phyloP scores from a whole-genome alignment of 2,888 invertebrate genomes.

The Coenonympha glycerion region DNA sequence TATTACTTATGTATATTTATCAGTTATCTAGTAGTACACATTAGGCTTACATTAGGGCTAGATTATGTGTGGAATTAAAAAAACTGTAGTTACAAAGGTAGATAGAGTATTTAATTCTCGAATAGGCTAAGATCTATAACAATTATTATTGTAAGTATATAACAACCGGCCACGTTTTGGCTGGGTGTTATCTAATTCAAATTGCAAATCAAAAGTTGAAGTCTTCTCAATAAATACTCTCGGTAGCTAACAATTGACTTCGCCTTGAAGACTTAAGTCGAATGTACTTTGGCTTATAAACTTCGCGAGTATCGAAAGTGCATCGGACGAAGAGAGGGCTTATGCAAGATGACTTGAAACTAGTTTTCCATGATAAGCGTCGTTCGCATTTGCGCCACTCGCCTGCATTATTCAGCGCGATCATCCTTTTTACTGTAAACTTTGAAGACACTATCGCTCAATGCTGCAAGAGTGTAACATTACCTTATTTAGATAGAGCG shows the following conservation, averaged over 20 bases:
- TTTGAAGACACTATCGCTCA: conserved; percentile 11
- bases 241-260: neutral
- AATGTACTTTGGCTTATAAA: conserved; percentile 41
- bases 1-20: too few relatives aligned
- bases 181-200: neutral
- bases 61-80: too few relatives aligned
- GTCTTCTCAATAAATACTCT: neutral
- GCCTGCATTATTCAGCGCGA: conserved; percentile 46
- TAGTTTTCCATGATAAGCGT: conserved; percentile 50
- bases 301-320: conserved; percentile 58
- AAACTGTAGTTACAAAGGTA: too few relatives aligned
- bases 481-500: too few relatives aligned
- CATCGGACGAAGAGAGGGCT: conserved; percentile 56
- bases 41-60: too few relatives aligned
- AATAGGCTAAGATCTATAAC: too few relatives aligned
- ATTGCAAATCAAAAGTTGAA: neutral
- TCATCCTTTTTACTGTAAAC: conserved; percentile 26
- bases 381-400: conserved; percentile 42
- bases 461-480: neutral
- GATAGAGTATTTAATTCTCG: too few relatives aligned
- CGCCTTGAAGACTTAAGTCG: neutral
- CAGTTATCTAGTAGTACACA: too few relatives aligned
- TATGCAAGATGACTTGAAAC: conserved; percentile 59
- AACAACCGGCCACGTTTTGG: too few relatives aligned
- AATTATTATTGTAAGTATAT: too few relatives aligned